These are phyloP conservation scores for Biston stratarius DNA, from an alignment of 2,888 invertebrate species.

Conservation along the genomic window DNA sequence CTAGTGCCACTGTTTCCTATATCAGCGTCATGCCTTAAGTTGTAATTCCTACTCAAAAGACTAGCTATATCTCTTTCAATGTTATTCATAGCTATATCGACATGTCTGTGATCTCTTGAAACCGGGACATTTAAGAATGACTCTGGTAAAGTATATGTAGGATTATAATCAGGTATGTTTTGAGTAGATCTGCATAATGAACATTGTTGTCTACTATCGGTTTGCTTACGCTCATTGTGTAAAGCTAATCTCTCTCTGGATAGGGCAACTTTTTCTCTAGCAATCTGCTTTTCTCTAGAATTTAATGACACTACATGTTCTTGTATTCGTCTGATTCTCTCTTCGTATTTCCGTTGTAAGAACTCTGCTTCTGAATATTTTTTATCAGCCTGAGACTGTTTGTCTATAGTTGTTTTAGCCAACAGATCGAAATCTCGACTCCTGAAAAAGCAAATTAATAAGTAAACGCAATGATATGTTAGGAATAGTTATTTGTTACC, in stretches of 20 bases:
- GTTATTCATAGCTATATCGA: conserved; percentile 65
- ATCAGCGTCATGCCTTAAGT: conserved; percentile 58
- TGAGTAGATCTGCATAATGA: conserved; percentile 75
- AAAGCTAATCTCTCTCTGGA: conserved; percentile 86
- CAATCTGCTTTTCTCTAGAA: conserved; percentile 86
- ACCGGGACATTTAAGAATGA: conserved; percentile 62
- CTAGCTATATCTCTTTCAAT: conserved; percentile 77
- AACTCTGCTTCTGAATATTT: conserved; percentile 85
- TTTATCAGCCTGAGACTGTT: conserved; percentile 86
- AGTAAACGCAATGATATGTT: not conserved
- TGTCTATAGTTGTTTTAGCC: conserved; percentile 85
- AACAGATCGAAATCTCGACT: conserved; percentile 82
- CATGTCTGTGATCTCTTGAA: conserved; percentile 65
- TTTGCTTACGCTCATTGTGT: conserved; percentile 83
- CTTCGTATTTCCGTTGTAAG: conserved; percentile 85
- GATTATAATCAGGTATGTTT: conserved; percentile 56
- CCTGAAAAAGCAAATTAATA: conserved; percentile 50
- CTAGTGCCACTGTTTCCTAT: conserved; percentile 41
- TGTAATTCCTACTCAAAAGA: conserved; percentile 67
- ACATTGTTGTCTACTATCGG: conserved; percentile 74
- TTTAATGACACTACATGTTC: conserved; percentile 85
- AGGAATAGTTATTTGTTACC: too few relatives aligned
- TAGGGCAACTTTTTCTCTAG: conserved; percentile 86
- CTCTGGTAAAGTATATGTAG: conserved; percentile 59
- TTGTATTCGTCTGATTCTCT: conserved; percentile 85